phyloP scores from a whole-genome alignment of 2,113 vertebrate species.

The Lophura nycthemera region DNA sequence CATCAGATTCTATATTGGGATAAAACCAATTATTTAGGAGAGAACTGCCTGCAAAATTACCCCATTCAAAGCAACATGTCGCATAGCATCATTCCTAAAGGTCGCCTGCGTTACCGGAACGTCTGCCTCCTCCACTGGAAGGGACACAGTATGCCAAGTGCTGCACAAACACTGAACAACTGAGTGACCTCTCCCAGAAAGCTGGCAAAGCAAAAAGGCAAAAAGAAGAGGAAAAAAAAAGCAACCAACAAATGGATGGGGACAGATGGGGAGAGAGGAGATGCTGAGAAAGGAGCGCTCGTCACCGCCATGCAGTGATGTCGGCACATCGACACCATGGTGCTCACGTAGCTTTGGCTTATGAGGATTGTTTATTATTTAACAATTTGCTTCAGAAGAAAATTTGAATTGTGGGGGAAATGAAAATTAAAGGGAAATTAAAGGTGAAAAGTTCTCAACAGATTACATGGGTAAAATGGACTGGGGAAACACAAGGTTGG shows the following conservation, averaged over 20 bases:
- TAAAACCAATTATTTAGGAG: neutral
- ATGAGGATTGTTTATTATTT: neutral
- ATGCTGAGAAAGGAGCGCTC: neutral
- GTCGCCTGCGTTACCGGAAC: neutral
- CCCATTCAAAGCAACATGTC: neutral
- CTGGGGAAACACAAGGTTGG: neutral
- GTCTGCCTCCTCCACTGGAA: neutral
- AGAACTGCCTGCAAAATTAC: neutral
- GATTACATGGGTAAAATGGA: neutral
- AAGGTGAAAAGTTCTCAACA: neutral
- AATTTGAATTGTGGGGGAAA: neutral
- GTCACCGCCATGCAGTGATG: neutral
- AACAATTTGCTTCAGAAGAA: neutral
- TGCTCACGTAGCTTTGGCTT: neutral
- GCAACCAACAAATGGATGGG: neutral
- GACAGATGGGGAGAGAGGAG: constrained; percentile 14
- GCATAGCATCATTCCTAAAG: neutral
- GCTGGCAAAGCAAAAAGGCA: neutral
- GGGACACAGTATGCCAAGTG: neutral
- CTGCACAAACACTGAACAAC: constrained; percentile 22
- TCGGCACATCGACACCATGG: neutral
- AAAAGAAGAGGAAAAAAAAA: neutral
- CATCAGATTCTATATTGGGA: neutral
- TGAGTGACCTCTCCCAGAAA: constrained; percentile 20
- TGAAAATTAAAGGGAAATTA: constrained; percentile 3